Base-by-base conservation (phyloP, 2,888 invertebrate species). In the Cecidostiba fungosa region DNA sequence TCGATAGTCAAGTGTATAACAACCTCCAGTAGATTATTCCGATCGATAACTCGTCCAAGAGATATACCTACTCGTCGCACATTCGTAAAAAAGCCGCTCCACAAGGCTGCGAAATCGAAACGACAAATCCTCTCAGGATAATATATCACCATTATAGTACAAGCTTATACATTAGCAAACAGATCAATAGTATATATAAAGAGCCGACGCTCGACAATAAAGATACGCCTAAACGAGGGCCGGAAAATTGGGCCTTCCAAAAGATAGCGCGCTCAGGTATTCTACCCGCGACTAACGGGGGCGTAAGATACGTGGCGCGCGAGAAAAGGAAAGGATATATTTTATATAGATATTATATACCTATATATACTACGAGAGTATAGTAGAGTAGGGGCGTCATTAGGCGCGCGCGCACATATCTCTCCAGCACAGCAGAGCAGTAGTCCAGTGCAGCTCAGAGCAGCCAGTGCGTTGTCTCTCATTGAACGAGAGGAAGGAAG, bases 361-460 rank as follows among this genome's bases (percentile, higher is more conserved):
- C 39, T 5, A 43, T 43, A 43, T 43, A 43, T 12, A 8, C 10
- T 12, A 19, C 0, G 19, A 4, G 19, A 50, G 19, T 50, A n/a
- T n/a, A n/a, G n/a, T n/a, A n/a, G n/a, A 50, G 50, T 47, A 19
- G 50, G 43, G 50, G n/a, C 54, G n/a, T 59, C 54, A 59, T 59
- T 59, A 59, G n/a, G 54, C 54, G 54, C 54, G 54, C 54, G 54
- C 54, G 54, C 54, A 6, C 54, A 59, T 59, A 19, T n/a, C 54
- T 59, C 54, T 23, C 54, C 19, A 16, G 16, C 50, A 16, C 4
- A 16, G 19, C 3, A 19, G 19, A 50, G 50, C 50, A 50, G 50
- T 50, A 16, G n/a, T n/a, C n/a, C 39, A 70, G n/a, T 70, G 70
- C 69, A 69, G 69, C 69, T 59, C 69, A 26, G 69, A 32, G 69